Evolutionary conservation across 2,797 vertebrate species (phyloP), one percentile per base, ranked within the genome.

Genomic region (Morus bassanus): DNA sequence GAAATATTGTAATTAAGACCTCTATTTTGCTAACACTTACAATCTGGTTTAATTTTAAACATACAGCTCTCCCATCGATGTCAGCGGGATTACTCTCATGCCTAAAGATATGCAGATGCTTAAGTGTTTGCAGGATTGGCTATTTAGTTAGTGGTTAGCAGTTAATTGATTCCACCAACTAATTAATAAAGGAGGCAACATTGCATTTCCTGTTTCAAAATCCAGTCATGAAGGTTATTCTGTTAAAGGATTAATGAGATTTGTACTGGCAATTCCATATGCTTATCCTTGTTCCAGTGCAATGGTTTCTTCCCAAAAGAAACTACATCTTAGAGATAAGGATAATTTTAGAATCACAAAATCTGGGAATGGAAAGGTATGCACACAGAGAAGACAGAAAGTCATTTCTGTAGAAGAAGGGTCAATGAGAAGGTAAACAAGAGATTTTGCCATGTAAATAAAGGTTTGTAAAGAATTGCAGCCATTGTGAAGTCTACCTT

Each of bases 171-270:
- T 91, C 48, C 19, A 95, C 41, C 35, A 94, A 70, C 39, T 89
- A 94, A 96, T 93, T 96, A 87, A 87, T 89, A 85, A 88, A 79
- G 56, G 48, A 79, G 37, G 37, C 45, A 94, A 59, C 27, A 77
- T n/a, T 83, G 41, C 37, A 82, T 87, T 96, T 95, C 37, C 45
- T 74, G 25, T 85, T 94, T 91, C 57, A 82, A 77, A 93, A 96
- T 83, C 64, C 53, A 74, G 46, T 80, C 51, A 77, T 61, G 74
- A 85, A 89, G 61, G 56, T 85, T 95, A 60, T 46, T 91, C 37
- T 94, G 45, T 85, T 88, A 77, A 91, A 88, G 68, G 67, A 87
- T 80, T 94, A 77, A 87, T 80, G 70, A 95, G 56, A 63, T 85
- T 76, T 79, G 25, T n/a, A 18, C 17, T 56, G 25, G 25, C 63